Base-by-base conservation (phyloP, 2,888 invertebrate species). In the Caradrina clavipalpis region DNA sequence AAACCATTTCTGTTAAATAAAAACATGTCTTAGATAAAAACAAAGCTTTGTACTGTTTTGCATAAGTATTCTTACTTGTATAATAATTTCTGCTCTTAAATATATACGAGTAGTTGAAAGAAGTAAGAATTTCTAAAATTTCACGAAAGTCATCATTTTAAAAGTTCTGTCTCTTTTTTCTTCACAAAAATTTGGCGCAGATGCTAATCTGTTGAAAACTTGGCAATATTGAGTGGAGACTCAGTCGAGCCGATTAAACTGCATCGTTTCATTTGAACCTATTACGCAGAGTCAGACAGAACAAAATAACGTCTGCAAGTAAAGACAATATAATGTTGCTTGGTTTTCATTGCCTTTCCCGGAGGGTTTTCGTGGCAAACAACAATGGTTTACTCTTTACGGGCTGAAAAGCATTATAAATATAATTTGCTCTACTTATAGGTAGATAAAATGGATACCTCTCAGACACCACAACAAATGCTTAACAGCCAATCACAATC, bases 201-300 rank as follows among this genome's bases (percentile, higher is more conserved):
- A 67, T 67, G 49, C 49, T 67, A 50, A 76, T 73, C 58, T 49
- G 54, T 49, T 62, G 47, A 50, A 78, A 73, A 69, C 54, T 73
- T 76, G 79, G 63, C 63, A 77, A 65, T 77, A 64, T 57, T 65
- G 22, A 57, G 50, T 26, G 45, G 54, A 63, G 50, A 59, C 61
- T 31, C 47, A 31, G 57, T 60, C 63, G 47, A 58, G 50, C 13
- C 64, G 74, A 74, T 73, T 73, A 69, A 74, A 74, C 57, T 73
- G 60, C 66, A 76, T 66, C 53, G 61, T 72, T 74, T 72, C 69
- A 78, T 78, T 61, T 78, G 60, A 76, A 64, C 79, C 69, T 68
- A 77, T 78, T 78, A 73, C 59, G 22, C 13, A 60, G 51, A 63
- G 57, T 19, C 74, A 78, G 74, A 69, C 69, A 61, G 47, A 73